Evolutionary conservation across 2,113 vertebrate species (phyloP).

Genomic region (Myotis davidii): DNA sequence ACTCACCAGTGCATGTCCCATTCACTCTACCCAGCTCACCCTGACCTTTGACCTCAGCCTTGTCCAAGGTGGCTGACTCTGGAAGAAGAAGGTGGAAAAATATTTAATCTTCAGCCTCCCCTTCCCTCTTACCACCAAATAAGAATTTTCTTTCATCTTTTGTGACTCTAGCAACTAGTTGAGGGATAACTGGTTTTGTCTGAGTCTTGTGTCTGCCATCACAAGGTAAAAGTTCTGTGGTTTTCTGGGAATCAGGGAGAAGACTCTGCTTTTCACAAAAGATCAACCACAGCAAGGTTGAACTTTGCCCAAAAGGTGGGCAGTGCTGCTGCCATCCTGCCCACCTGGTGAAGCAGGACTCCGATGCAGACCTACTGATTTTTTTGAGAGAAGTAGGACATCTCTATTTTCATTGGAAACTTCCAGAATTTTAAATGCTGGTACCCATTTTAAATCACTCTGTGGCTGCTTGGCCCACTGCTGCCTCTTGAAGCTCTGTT

Average conservation of each 20-base stretch:
- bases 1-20: background rate
- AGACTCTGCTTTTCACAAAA: background rate
- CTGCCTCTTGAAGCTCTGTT: background rate
- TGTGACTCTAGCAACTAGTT: background rate
- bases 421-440: background rate
- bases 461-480: background rate
- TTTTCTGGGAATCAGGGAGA: background rate
- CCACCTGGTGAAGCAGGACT: background rate
- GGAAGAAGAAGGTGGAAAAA: background rate
- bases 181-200: background rate
- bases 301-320: background rate
- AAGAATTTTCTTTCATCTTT: background rate
- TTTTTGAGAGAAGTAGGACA: background rate
- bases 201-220: background rate
- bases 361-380: background rate
- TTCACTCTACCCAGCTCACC: background rate
- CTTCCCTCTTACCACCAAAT: fast-evolving
- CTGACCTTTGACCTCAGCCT: background rate
- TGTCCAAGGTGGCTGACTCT: background rate
- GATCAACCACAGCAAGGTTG: background rate
- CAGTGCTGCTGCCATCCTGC: fast-evolving
- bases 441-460: background rate
- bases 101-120: background rate
- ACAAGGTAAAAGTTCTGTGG: background rate
- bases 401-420: background rate